phyloP scores from a whole-genome alignment of 2,113 vertebrate species.

The Athene noctua region DNA sequence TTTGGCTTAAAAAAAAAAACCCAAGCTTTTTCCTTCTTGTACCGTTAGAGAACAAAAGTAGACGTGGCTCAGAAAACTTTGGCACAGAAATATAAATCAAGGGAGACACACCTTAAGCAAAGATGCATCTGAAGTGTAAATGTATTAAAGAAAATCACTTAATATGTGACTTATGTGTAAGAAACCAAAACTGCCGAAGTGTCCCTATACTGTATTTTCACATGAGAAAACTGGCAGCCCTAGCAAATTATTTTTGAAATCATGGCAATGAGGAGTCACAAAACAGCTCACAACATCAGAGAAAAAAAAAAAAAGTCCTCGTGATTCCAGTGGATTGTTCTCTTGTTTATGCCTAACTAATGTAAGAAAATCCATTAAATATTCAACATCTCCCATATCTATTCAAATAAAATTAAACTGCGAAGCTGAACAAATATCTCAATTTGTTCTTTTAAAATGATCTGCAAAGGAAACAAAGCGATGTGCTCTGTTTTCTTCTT shows the following conservation, averaged over 20 bases:
- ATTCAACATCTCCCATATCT: not conserved
- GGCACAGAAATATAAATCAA: not conserved
- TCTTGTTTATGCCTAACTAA: not conserved
- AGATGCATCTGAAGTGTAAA: not conserved
- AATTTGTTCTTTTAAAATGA: not conserved
- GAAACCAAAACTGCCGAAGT: not conserved
- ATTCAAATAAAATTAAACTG: not conserved
- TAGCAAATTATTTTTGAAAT: not conserved
- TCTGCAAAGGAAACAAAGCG: not conserved
- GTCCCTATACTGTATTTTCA: not conserved
- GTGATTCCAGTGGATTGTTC: not conserved
- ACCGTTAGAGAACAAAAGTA: not conserved
- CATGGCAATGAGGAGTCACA: not conserved
- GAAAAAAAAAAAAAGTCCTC: not conserved
- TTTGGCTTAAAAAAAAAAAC: not conserved
- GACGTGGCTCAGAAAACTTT: not conserved
- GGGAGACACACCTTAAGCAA: accelerated
- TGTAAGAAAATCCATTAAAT: not conserved
- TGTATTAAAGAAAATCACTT: not conserved
- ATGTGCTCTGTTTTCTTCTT: not conserved
- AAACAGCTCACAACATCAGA: not conserved
- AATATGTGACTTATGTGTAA: not conserved
- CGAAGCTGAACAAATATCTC: not conserved
- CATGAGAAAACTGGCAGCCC: not conserved
- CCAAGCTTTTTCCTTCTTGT: not conserved